Base-by-base conservation (phyloP, 1,140 invertebrate species). In the Holcopasites calliopsidis region DNA sequence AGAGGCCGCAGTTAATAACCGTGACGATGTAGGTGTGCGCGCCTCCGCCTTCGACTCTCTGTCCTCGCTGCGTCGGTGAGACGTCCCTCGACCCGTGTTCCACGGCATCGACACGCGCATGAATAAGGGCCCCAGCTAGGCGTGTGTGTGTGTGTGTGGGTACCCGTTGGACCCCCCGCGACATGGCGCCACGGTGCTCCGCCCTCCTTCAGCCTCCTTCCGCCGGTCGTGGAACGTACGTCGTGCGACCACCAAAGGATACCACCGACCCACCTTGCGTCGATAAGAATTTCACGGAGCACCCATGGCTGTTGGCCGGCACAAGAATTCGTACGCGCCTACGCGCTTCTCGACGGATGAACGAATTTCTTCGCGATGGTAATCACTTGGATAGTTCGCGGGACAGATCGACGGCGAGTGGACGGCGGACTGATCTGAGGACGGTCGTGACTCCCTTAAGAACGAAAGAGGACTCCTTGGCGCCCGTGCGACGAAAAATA, bases 131-230 rank as follows among this genome's bases (percentile, higher is more conserved):
- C n/a, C n/a, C n/a, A n/a, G n/a, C n/a, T n/a, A n/a, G n/a, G n/a
- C n/a, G n/a, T n/a, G 57, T 21, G 31, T 21, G 55, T 4, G 11
- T 11, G 11, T 54, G 88, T 88, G 80, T 83, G 82, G 85, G 86
- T 88, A 77, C 69, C 58, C n/a, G 75, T 66, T 60, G 85, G 91
- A 91, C 91, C 91, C 91, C 90, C 91, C 90, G 90, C 90, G 91
- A 91, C 86, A 90, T 90, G 91, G 91, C 91, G 91, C 90, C 91
- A 91, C 85, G 80, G 84, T 90, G 90, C 90, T 88, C 91, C 91
- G 91, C 91, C 90, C 86, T 86, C 77, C 81, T 61, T 62, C 44
- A 69, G 68, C 35, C 75, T 69, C 57, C 42, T 60, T 75, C 64
- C 54, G 42, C 40, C 58, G 42, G 35, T 66, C 68, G 66, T 82